Conservation (phyloP, 2,113 vertebrate genomes). For the Catharus minimus region DNA sequence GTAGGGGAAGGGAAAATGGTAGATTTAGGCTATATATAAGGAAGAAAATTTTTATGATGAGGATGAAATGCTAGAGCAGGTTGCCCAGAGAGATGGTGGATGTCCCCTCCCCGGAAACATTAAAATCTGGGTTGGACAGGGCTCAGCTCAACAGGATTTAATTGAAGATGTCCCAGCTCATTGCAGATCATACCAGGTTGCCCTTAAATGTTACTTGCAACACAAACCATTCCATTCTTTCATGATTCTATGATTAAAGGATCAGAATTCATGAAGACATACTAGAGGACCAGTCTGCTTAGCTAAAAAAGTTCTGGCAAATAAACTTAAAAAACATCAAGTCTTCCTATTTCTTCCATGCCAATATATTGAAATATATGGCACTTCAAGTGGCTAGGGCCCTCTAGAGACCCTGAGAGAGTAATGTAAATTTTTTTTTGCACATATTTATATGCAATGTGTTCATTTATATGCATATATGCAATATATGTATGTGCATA, state of each 20-base stretch:
- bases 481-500: neutral
- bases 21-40: neutral
- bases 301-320: neutral
- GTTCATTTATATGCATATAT: neutral
- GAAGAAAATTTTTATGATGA: neutral
- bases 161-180: neutral
- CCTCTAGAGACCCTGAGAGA: neutral
- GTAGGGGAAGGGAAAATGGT: neutral
- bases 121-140: rapidly evolving
- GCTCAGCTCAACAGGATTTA: neutral
- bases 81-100: neutral
- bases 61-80: neutral
- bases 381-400: neutral
- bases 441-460: neutral
- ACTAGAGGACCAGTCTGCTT: neutral
- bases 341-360: neutral
- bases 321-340: neutral
- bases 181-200: neutral
- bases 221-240: neutral
- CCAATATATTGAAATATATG: neutral
- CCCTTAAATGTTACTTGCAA: neutral
- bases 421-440: neutral
- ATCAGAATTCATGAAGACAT: neutral
- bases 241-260: neutral
- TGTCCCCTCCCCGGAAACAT: neutral